A percentile compares a stretch with the other conserved stretches of the same genome.
These are phyloP conservation scores for Parascotia fuliginaria DNA, from an alignment of 2,888 invertebrate genomes.

Conservation along the genomic window DNA sequence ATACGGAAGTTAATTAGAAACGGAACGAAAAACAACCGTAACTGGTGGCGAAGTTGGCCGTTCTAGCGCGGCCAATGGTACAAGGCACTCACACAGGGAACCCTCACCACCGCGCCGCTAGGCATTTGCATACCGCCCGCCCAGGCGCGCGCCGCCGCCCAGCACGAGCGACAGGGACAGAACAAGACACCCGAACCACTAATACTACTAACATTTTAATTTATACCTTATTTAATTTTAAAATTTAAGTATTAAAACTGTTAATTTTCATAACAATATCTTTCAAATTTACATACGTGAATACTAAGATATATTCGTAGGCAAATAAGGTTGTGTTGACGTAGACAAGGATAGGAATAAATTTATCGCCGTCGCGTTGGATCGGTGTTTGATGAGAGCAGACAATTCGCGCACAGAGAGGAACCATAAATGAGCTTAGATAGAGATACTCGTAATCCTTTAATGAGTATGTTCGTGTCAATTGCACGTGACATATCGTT, in stretches of 20 bases:
- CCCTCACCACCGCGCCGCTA: slow-evolving; percentile 74
- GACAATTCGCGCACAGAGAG: slow-evolving; percentile 63
- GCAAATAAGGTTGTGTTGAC: slow-evolving; percentile 62
- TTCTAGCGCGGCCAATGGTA: slow-evolving; percentile 85
- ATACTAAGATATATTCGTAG: slow-evolving; percentile 27
- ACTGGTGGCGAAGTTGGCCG: slow-evolving; percentile 86
- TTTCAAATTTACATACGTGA: slow-evolving; percentile 12
- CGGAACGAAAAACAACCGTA: slow-evolving; percentile 86
- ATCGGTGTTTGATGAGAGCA: slow-evolving; percentile 68
- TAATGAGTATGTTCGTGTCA: slow-evolving; percentile 66
- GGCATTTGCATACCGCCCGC: slow-evolving; percentile 87
- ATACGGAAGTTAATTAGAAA: slow-evolving; percentile 85
- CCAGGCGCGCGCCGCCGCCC: slow-evolving; percentile 84
- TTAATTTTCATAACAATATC: slow-evolving; percentile 6
- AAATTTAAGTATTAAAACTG: slow-evolving; percentile 14
- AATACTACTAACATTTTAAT: slow-evolving; percentile 39
- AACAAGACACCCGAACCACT: slow-evolving; percentile 66
- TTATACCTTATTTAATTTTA: slow-evolving; percentile 28
- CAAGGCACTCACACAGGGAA: slow-evolving; percentile 79
- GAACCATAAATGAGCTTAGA: slow-evolving; percentile 77
- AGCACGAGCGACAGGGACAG: slow-evolving; percentile 81
- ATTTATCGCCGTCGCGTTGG: slow-evolving; percentile 79
- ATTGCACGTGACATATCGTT: slow-evolving; percentile 55
- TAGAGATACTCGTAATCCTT: slow-evolving; percentile 66
- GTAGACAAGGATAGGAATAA: slow-evolving; percentile 81